Conservation (phyloP, 2,113 vertebrate genomes). For the Paralichthys olivaceus region DNA sequence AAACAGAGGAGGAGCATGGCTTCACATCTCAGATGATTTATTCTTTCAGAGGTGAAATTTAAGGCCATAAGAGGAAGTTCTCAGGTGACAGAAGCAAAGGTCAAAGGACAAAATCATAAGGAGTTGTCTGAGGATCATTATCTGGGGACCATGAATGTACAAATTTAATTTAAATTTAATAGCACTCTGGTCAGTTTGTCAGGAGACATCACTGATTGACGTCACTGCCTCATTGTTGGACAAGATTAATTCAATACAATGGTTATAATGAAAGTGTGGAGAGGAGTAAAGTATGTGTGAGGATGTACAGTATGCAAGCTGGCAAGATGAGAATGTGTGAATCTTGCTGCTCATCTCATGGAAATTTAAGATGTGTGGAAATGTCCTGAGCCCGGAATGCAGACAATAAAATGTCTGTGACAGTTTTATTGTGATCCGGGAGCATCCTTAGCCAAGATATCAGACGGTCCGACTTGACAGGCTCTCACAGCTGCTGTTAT, state of each 20-base stretch:
- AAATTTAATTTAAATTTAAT: background rate
- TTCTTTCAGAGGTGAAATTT: background rate
- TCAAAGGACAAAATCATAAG: background rate
- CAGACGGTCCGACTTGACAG: slow-evolving; percentile 49
- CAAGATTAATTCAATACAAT: slow-evolving; percentile 1
- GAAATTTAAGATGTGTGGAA: slow-evolving; percentile 75
- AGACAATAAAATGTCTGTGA: slow-evolving; percentile 75
- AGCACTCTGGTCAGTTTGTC: background rate
- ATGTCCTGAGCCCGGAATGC: slow-evolving; percentile 49
- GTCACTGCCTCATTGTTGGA: background rate
- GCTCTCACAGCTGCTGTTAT: slow-evolving; percentile 77
- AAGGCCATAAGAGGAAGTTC: background rate
- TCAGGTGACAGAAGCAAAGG: background rate
- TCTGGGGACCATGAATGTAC: background rate
- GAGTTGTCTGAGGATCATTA: background rate
- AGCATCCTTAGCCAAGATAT: slow-evolving; percentile 66
- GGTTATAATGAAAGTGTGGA: background rate
- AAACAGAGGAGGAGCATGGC: no score
- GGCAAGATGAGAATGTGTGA: slow-evolving; percentile 41
- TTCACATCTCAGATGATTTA: no score
- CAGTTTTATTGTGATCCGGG: slow-evolving; percentile 75
- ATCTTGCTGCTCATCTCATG: slow-evolving; percentile 60
- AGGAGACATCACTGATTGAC: background rate
- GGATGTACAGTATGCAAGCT: slow-evolving; percentile 15
- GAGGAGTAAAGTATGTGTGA: slow-evolving; percentile 11